Evolutionary conservation across 2,888 invertebrate genomes (phyloP), one percentile per base, ranked within the genome.

Genomic region (Syrphus vitripennis): DNA sequence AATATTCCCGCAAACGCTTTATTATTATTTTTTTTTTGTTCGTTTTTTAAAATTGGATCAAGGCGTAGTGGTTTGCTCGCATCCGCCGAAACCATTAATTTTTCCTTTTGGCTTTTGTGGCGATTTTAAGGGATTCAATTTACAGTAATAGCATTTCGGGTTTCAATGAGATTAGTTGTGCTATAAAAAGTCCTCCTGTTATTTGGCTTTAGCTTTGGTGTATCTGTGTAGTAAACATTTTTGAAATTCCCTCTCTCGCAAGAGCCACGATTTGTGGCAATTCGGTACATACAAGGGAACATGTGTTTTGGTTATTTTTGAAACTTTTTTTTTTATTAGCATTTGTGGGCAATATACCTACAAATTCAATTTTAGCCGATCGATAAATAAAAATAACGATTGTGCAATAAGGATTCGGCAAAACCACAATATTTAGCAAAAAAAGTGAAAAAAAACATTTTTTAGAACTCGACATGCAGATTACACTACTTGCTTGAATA

Each of bases 131-230:
- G 53, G 76, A 81, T 81, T 81, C 81, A 84, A 81, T 72, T 71
- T 72, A 77, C 75, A 81, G 71, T 72, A 81, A 76, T 77, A 69
- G 81, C 81, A 59, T 84, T 84, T 84, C 5, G 76, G 61, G 48
- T 72, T 77, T 76, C 76, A 84, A 77, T 72, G 71, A 72, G 72
- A 84, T 84, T 84, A 76, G 69, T 81, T 14, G 76, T 40, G 42
- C 59, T 40, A 63, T 55, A 81, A 84, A 80, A 80, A 53, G 4
- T 71, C 34, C 16, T 34, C 34, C 34, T 14, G 57, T 59, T 19
- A 21, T 34, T 21, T 34, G 10, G 40, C 57, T 71, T 65, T 63
- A 67, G 57, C 14, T 80, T 77, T 40, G 48, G 50, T 12, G 10
- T 34, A 10, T 9, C 45, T 45, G 45, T 16, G 6, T 6, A 19